Percentiles rank a stretch among this genome's conserved stretches.
Conservation (phyloP, 2,797 vertebrate genomes). For the Xyrichtys novacula region DNA sequence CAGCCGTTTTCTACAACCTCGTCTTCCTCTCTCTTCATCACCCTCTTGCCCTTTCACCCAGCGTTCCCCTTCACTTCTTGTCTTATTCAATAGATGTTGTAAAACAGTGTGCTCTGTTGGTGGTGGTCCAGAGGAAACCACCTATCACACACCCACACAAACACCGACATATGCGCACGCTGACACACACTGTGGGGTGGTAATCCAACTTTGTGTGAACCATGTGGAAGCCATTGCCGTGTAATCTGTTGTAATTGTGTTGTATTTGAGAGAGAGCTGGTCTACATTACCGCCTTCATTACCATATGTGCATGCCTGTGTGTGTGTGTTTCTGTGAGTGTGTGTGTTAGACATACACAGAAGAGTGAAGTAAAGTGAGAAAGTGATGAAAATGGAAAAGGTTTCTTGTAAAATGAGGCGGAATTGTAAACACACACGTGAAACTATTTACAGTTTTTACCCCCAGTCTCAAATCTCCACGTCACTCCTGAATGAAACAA, state of each 20-base stretch:
- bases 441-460: conserved; percentile 8
- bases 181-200: conserved; percentile 57
- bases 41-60: conserved; percentile 50
- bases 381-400: conserved; percentile 3
- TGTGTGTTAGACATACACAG: conserved; percentile 10
- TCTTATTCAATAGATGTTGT: conserved; percentile 54
- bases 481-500: conserved; percentile 12
- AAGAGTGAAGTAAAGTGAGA: background rate
- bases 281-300: conserved; percentile 73
- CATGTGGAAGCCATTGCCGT: conserved; percentile 81
- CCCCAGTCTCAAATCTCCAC: conserved; percentile 2
- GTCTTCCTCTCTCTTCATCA: conserved; percentile 17
- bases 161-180: conserved; percentile 20
- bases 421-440: conserved; percentile 9
- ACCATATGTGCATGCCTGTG: conserved; percentile 17
- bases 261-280: conserved; percentile 72
- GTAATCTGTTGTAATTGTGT: conserved; percentile 81
- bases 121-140: conserved; percentile 65
- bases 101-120: conserved; percentile 38
- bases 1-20: conserved; percentile 15
- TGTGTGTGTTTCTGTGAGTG: conserved; percentile 17
- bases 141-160: conserved; percentile 50
- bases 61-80: conserved; percentile 44
- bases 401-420: background rate
- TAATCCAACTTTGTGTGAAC: conserved; percentile 74